Evolutionary conservation across 2,113 vertebrate species (phyloP).

Genomic region (Myodes glareolus): DNA sequence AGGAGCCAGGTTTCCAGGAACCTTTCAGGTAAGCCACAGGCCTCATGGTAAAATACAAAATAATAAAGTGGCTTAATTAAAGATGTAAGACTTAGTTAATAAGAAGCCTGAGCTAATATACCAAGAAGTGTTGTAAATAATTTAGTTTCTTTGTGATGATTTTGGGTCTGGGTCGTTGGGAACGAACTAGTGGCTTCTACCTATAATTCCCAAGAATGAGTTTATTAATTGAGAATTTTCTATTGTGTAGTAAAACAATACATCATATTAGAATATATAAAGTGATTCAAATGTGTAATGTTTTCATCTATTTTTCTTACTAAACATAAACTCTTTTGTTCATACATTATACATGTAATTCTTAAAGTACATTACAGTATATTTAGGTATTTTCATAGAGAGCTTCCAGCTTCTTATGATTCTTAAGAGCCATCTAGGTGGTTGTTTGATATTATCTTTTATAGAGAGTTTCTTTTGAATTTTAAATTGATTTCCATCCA

Average conservation of each 20-base stretch:
- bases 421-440: background rate
- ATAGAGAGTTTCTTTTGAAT: constrained; percentile 18
- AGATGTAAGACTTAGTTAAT: too few species aligned
- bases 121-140: too few species aligned
- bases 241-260: constrained; percentile 14
- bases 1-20: too few species aligned
- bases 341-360: background rate
- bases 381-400: constrained; percentile 21
- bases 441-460: constrained; percentile 29
- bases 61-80: too few species aligned
- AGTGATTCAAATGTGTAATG: constrained; percentile 22
- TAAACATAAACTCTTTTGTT: constrained; percentile 37
- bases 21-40: too few species aligned
- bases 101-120: too few species aligned
- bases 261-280: background rate
- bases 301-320: constrained; percentile 16
- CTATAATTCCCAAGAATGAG: background rate
- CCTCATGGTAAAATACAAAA: too few species aligned
- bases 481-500: constrained; percentile 28
- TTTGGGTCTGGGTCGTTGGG: too few species aligned
- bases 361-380: constrained; percentile 44
- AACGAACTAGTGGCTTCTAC: too few species aligned
- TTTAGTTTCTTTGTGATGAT: too few species aligned
- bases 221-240: background rate
- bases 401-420: constrained; percentile 2